A percentile compares a stretch with the other conserved stretches of the same genome.
These are phyloP conservation scores for Corythornis leucogaster DNA, from an alignment of 2,797 vertebrate species.

Conservation along the genomic window DNA sequence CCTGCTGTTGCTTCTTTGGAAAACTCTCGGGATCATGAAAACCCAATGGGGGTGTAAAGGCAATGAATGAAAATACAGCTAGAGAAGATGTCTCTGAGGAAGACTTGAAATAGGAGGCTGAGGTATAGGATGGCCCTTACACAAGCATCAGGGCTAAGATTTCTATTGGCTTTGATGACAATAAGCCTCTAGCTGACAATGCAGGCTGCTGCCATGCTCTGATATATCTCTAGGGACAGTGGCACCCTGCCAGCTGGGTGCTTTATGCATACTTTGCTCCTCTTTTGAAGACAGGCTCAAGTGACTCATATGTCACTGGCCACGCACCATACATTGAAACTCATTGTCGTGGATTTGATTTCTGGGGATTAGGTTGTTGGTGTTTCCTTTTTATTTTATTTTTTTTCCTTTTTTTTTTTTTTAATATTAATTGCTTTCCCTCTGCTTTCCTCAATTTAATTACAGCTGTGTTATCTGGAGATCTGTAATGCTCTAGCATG, in stretches of 20 bases:
- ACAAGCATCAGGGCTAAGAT: neutral
- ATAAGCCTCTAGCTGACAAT: neutral
- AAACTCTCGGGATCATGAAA: neutral
- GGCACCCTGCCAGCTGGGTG: conserved; percentile 8
- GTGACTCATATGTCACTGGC: conserved; percentile 61
- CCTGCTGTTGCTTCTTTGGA: neutral
- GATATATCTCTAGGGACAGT: conserved; percentile 2
- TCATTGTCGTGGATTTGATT: conserved; percentile 28
- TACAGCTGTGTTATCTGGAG: conserved; percentile 37
- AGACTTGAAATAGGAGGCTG: neutral
- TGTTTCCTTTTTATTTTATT: neutral
- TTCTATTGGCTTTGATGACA: neutral
- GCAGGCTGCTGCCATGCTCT: neutral
- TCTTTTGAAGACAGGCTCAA: conserved; percentile 35
- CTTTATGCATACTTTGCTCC: conserved; percentile 21
- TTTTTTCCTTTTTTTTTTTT: neutral
- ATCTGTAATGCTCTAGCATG: conserved; percentile 49
- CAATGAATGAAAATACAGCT: neutral
- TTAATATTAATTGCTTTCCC: conserved; percentile 13
- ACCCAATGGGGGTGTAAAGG: neutral
- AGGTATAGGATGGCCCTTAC: neutral
- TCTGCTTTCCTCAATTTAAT: conserved; percentile 54
- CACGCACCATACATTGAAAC: conserved; percentile 47
- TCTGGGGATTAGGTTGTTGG: neutral
- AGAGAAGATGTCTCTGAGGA: neutral